phyloP scores from a whole-genome alignment of 2,113 vertebrate species.

The Thunnus thynnus region DNA sequence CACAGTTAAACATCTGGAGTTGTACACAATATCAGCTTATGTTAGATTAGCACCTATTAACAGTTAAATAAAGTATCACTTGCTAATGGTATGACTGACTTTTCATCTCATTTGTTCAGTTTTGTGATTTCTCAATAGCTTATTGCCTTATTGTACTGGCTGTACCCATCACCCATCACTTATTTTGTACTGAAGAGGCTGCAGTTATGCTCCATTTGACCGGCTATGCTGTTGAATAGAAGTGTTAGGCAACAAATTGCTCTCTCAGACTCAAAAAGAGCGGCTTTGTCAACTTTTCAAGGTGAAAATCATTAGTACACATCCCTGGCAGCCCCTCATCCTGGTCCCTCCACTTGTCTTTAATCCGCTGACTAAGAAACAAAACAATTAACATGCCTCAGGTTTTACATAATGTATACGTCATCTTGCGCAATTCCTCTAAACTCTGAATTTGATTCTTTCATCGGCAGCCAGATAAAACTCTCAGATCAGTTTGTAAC shows the following conservation, averaged over 20 bases:
- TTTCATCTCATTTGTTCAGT: not conserved
- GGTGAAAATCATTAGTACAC: conserved; percentile 45
- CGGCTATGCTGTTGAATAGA: conserved; percentile 42
- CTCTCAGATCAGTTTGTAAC: not conserved
- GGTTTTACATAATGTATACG: conserved; percentile 12
- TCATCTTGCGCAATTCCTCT: not conserved
- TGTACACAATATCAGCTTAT: not conserved
- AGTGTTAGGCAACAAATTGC: conserved; percentile 51
- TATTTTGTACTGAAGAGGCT: conserved; percentile 29
- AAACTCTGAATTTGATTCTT: not conserved
- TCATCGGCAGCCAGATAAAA: not conserved
- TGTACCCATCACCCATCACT: conserved; percentile 50
- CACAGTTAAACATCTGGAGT: no score
- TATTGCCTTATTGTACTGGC: not conserved
- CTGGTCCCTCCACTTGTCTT: not conserved
- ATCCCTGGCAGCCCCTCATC: conserved; percentile 16
- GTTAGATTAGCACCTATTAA: not conserved
- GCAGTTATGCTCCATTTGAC: conserved; percentile 5
- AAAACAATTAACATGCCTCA: conserved; percentile 38
- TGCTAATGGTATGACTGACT: not conserved
- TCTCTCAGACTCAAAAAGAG: conserved; percentile 26
- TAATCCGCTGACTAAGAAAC: conserved; percentile 24
- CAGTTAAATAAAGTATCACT: not conserved
- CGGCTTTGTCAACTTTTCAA: conserved; percentile 38
- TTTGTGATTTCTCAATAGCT: not conserved